These are phyloP conservation scores for Grantiella picta DNA, from an alignment of 2,113 vertebrate species.

Conservation along the genomic window DNA sequence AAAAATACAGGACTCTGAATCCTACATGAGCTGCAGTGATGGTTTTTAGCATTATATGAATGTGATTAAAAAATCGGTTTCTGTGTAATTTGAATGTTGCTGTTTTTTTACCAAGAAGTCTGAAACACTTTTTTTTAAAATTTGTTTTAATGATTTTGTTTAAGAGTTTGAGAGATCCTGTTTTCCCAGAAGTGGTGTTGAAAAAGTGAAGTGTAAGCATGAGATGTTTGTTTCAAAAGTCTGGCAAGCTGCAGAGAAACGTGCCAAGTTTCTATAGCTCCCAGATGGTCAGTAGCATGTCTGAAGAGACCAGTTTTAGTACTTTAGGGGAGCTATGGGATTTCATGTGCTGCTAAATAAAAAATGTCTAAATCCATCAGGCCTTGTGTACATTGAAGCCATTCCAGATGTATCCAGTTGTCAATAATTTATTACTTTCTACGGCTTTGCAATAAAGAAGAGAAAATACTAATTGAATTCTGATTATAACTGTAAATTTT, in stretches of 20 bases:
- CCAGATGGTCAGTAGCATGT: not conserved
- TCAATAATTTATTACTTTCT: not conserved
- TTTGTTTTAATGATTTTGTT: not conserved
- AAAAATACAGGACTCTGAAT: not conserved
- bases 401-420: not conserved
- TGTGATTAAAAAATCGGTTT: not conserved
- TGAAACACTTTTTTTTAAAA: not conserved
- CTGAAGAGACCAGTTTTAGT: not conserved
- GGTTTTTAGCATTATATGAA: not conserved
- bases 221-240: not conserved
- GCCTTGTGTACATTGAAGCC: not conserved
- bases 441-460: not conserved
- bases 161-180: not conserved
- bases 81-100: not conserved
- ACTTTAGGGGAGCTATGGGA: not conserved
- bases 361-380: not conserved
- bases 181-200: slow-evolving; percentile 23
- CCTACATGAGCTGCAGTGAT: not conserved
- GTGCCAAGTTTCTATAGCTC: not conserved
- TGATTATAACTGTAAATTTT: not conserved
- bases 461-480: not conserved
- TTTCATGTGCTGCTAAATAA: not conserved
- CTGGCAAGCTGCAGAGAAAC: not conserved
- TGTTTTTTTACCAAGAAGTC: not conserved
- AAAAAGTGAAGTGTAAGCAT: not conserved